Conservation (phyloP, 2,888 invertebrate genomes). For the Sisyra nigra region DNA sequence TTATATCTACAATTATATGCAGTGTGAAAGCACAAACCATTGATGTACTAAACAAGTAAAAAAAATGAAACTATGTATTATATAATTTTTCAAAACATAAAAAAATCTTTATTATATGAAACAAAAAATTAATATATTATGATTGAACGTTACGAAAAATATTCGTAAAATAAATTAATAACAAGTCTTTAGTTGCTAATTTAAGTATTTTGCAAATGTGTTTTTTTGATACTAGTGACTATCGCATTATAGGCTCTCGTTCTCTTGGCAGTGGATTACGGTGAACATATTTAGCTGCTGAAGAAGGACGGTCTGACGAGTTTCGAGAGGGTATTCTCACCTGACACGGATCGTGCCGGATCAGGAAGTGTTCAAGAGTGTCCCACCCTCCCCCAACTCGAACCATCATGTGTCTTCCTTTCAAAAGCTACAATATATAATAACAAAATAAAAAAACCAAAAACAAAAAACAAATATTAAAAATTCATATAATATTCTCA, state of each 20-base stretch:
- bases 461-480: neutral
- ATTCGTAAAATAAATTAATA: neutral
- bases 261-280: conserved; percentile 47
- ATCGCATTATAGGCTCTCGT: conserved; percentile 34
- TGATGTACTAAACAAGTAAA: too few relatives aligned
- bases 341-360: conserved; percentile 77
- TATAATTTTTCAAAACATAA: too few relatives aligned
- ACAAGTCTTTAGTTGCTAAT: neutral
- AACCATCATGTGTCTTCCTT: conserved; percentile 91
- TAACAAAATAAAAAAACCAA: neutral
- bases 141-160: neutral
- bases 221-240: conserved; percentile 9
- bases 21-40: too few relatives aligned
- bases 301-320: conserved; percentile 18
- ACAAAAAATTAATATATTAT: neutral
- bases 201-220: too few relatives aligned
- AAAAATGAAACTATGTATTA: too few relatives aligned
- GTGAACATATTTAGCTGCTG: conserved; percentile 35
- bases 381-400: conserved; percentile 91
- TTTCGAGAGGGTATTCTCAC: conserved; percentile 29
- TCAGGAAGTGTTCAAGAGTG: conserved; percentile 81
- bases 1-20: too few relatives aligned
- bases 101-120: neutral
- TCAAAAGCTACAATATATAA: conserved; percentile 49
- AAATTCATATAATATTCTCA: too few relatives aligned